These are phyloP conservation scores for Diachasmimorpha longicaudata DNA, from an alignment of 1,140 invertebrate genomes.

Conservation along the genomic window DNA sequence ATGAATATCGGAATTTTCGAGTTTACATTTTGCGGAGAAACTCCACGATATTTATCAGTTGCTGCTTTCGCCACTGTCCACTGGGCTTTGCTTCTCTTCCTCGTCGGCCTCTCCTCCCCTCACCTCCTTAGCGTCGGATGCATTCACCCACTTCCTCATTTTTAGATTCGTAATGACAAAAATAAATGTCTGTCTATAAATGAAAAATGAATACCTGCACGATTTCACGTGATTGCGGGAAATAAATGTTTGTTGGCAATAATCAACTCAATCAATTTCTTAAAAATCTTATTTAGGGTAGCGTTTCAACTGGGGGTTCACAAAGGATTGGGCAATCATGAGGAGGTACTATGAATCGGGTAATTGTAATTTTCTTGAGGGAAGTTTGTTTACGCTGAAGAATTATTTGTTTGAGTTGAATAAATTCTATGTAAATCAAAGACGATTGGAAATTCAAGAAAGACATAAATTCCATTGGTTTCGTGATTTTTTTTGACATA, in stretches of 20 bases:
- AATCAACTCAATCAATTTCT: background rate
- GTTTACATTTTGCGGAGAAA: background rate
- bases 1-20: background rate
- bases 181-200: background rate
- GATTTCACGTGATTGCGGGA: background rate
- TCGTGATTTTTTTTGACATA: too few relatives aligned
- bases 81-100: background rate
- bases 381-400: too few relatives aligned
- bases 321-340: too few relatives aligned
- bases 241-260: background rate
- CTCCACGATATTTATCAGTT: background rate
- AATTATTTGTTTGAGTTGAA: too few relatives aligned
- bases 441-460: too few relatives aligned
- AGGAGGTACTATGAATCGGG: too few relatives aligned
- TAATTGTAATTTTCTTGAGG: too few relatives aligned
- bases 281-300: background rate
- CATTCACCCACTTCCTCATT: background rate
- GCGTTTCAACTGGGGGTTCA: background rate
- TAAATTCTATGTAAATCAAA: too few relatives aligned
- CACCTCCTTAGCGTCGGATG: background rate
- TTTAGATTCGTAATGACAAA: background rate
- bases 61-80: background rate
- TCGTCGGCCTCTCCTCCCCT: background rate
- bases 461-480: too few relatives aligned
- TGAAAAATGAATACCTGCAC: background rate